Base-by-base conservation (phyloP, 2,888 invertebrate species). In the Tipula unca region DNA sequence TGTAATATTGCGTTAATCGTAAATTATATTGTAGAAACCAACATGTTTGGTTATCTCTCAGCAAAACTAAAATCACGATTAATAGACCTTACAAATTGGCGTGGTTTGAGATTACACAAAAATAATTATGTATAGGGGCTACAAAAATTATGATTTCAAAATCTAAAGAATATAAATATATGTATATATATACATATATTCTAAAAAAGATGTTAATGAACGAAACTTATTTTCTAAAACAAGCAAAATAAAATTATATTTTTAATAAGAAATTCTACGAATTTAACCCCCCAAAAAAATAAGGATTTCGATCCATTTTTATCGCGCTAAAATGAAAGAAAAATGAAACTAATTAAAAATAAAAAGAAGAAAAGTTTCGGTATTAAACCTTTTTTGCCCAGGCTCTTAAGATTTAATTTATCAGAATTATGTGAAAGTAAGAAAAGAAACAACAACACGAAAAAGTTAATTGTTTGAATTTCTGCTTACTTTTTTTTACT, bases 311-410 rank as follows among this genome's bases (percentile, higher is more conserved):
- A 69, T 69, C 69, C 69, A 69, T 25, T 69, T 69, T 25, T 25
- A 69, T 69, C 69, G 69, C 69, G 69, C 14, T 25, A 69, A 17
- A 48, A 48, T n/a, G 14, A 42, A 69, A 69, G 20, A 20, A 69
- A 69, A 69, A 69, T 69, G 69, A 69, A 69, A 69, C 69, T 69
- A 69, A 69, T 69, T 69, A 69, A 69, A 69, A 69, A 25, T 69
- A 69, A 69, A 69, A 69, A 20, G 69, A 25, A 25, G 25, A 69
- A 48, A 69, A 69, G 69, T 69, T 69, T 69, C 4, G 69, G 25
- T 69, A 69, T 69, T 69, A 69, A 69, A 69, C 69, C 69, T 69
- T 69, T 69, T 69, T 69, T 69, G 69, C 69, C 48, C 48, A 69
- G 69, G 69, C 69, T 69, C 69, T 69, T 25, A 69, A 69, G 69